Base-by-base conservation (phyloP, 92 coral and sea anemone species). In the Phenganax subtilis region DNA sequence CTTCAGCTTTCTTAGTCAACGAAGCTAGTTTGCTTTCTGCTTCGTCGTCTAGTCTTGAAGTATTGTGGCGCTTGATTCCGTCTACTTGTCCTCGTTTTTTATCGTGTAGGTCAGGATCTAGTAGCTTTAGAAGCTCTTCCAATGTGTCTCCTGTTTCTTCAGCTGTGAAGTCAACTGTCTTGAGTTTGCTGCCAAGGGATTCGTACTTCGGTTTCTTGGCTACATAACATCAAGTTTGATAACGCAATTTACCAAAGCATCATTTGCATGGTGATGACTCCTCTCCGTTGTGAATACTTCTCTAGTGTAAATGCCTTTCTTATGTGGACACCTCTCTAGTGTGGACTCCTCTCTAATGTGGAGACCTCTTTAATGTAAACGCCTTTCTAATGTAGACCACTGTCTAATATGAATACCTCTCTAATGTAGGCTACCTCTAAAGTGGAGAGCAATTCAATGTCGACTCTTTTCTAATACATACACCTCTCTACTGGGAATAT, bases 1-100 rank as follows among this genome's bases (percentile, higher is more conserved):
- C 92, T 68, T 96, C 99, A 10, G 99, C 99, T 69, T 96, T 93
- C 85, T 96, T 90, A 54, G 91, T 93, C 61, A 96, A 88, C 15
- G 74, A 63, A n/a, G 83, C 83, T 6, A 79, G 83, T 64, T 52
- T 79, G 37, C 53, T 79, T 54, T 79, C 83, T 10, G 83, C 74
- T 10, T 79, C 16, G n/a, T 52, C 52, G 25, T 65, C 74, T 51
- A 79, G 47, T 2, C 61, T 57, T 14, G 83, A 62, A n/a, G 16
- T 62, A 52, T 79, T 67, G 17, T 67, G 15, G 15, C 8, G 14
- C 74, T 69, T 57, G 17, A 60, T 62, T 1, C 56, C 56, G 61
- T 63, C 16, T 17, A 79, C 83, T 51, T 79, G 47, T n/a, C 83
- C 83, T 63, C 83, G 73, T 31, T 79, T 79, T 55, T 51, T 79